Percentiles rank a stretch among this genome's conserved stretches.
These are phyloP conservation scores for Nasua narica DNA, from an alignment of 2,797 vertebrate genomes.

Conservation along the genomic window DNA sequence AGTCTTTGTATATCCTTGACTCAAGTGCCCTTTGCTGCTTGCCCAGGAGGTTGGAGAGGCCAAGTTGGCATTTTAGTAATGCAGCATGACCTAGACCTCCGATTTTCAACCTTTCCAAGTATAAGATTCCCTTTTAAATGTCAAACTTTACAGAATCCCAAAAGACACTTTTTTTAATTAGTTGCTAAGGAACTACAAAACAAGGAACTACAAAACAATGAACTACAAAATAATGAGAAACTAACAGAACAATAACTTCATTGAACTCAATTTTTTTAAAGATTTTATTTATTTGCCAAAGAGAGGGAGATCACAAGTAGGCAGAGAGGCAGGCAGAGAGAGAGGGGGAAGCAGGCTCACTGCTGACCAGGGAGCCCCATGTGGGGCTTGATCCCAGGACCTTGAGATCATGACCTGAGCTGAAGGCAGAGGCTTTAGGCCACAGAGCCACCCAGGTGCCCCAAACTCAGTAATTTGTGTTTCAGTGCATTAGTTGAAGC, in stretches of 20 bases:
- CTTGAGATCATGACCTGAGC: too few relatives aligned
- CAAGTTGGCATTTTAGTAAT: conserved; percentile 6
- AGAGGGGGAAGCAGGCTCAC: too few relatives aligned
- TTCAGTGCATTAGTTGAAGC: too few relatives aligned
- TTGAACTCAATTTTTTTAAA: not conserved
- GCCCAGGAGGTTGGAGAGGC: not conserved
- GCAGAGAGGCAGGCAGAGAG: too few relatives aligned
- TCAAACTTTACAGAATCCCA: conserved; percentile 26
- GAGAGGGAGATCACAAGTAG: too few relatives aligned
- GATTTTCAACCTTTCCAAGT: conserved; percentile 29
- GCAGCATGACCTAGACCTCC: not conserved
- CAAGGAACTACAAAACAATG: not conserved
- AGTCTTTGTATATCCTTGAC: not conserved
- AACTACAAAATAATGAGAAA: not conserved
- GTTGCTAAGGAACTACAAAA: conserved; percentile 6
- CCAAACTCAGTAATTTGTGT: too few relatives aligned
- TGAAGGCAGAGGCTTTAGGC: too few relatives aligned
- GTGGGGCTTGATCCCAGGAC: too few relatives aligned
- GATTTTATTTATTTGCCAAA: too few relatives aligned
- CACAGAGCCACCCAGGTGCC: too few relatives aligned
- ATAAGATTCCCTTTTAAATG: conserved; percentile 50
- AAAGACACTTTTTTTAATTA: not conserved
- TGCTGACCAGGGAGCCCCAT: too few relatives aligned
- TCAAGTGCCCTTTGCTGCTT: conserved; percentile 16
- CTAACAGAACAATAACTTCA: not conserved